Conservation (phyloP, 1,140 invertebrate genomes). For the Papilio polytes region DNA sequence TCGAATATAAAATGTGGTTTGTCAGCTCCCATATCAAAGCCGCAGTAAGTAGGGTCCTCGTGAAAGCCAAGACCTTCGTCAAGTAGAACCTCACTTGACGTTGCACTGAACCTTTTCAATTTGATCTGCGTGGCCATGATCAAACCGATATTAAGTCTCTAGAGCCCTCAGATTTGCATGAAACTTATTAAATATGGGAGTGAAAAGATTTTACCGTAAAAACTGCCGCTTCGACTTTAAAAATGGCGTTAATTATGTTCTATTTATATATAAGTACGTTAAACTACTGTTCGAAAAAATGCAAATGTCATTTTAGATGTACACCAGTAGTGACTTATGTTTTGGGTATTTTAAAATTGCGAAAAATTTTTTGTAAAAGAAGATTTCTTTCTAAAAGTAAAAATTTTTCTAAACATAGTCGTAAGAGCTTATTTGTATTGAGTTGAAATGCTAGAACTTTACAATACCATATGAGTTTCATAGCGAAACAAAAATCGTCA, state of each 20-base stretch:
- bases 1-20: constrained; percentile 62
- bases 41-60: constrained; percentile 61
- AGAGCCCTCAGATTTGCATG: constrained; percentile 74
- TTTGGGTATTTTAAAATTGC: no score
- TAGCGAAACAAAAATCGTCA: constrained; percentile 36
- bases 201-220: constrained; percentile 52
- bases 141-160: constrained; percentile 74
- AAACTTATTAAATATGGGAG: constrained; percentile 76
- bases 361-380: no score
- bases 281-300: no score
- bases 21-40: constrained; percentile 66
- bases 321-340: no score
- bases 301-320: no score
- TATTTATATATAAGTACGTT: no score
- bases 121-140: constrained; percentile 69
- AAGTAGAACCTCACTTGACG: constrained; percentile 72
- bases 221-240: constrained; percentile 40
- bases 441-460: background rate
- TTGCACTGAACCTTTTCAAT: constrained; percentile 73
- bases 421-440: background rate
- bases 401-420: background rate
- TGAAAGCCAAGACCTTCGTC: constrained; percentile 76
- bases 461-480: constrained; percentile 14
- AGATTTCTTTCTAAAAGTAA: no score
- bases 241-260: constrained; percentile 40